These are phyloP conservation scores for Mesorhabditis belari DNA, from an alignment of 2,888 invertebrate species.

Conservation along the genomic window DNA sequence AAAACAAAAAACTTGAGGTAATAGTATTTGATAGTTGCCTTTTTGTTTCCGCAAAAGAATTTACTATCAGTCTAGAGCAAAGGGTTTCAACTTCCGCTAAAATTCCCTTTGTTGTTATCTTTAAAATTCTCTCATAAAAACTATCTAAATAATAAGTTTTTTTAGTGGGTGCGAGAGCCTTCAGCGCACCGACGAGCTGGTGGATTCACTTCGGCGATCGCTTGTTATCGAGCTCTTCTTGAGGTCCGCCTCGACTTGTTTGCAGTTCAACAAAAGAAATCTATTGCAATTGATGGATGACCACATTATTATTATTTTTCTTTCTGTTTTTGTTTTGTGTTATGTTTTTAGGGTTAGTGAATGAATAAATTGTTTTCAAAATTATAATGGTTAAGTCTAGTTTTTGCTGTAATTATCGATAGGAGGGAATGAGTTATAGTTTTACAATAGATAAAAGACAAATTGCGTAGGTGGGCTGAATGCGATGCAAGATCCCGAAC, in stretches of 20 bases:
- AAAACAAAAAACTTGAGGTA: slow-evolving; percentile 2
- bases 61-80: neutral
- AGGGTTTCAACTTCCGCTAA: neutral
- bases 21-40: neutral
- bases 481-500: too few species aligned
- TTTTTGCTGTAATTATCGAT: too few species aligned
- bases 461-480: too few species aligned
- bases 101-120: neutral
- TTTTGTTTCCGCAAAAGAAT: neutral
- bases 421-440: too few species aligned
- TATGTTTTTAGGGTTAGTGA: too few species aligned
- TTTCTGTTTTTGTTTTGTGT: too few species aligned
- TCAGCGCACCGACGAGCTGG: slow-evolving; percentile 35
- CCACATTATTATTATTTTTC: too few species aligned
- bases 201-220: slow-evolving; percentile 37
- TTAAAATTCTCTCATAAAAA: neutral
- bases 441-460: too few species aligned
- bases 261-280: too few species aligned
- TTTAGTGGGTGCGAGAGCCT: slow-evolving; percentile 12
- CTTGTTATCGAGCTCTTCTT: slow-evolving; percentile 40
- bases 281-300: too few species aligned
- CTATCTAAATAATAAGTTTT: neutral
- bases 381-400: too few species aligned
- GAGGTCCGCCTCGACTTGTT: slow-evolving; percentile 44
- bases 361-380: too few species aligned